phyloP scores from a whole-genome alignment of 2,888 invertebrate species.

The Limnephilus lunatus region DNA sequence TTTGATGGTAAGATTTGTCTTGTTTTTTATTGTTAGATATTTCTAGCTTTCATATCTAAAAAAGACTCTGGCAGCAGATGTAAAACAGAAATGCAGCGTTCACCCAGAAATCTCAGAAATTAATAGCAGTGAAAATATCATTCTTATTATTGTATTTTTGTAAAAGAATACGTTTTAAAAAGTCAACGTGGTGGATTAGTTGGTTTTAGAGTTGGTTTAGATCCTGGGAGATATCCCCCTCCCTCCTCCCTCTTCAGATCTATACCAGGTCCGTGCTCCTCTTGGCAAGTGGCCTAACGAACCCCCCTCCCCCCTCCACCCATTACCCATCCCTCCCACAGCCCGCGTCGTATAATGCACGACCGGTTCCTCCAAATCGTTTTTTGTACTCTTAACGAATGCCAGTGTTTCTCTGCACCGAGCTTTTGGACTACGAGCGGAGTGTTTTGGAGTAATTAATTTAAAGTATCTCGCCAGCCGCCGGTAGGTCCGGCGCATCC shows the following conservation, averaged over 20 bases:
- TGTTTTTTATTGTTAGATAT: background rate
- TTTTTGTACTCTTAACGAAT: constrained; percentile 51
- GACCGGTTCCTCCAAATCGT: constrained; percentile 52
- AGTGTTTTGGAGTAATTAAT: constrained; percentile 25
- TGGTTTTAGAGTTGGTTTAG: background rate
- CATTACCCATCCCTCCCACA: background rate
- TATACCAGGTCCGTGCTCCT: constrained; percentile 22
- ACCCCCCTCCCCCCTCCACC: background rate
- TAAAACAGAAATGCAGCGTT: background rate
- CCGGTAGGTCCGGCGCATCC: background rate
- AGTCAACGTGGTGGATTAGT: background rate
- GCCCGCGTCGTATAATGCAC: constrained; percentile 48
- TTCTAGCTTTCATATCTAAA: background rate
- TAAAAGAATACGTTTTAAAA: background rate
- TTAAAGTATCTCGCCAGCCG: constrained; percentile 18
- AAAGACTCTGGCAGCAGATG: background rate
- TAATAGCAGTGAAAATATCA: background rate
- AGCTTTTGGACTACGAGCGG: background rate
- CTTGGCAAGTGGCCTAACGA: constrained; percentile 54
- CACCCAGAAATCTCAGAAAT: no score
- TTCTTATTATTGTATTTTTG: background rate
- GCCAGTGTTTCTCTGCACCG: constrained; percentile 30
- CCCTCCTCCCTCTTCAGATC: constrained; percentile 15
- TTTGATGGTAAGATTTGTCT: background rate
- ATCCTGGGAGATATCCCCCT: background rate